Evolutionary conservation across 2,797 vertebrate genomes (phyloP).

Genomic region (Poliocrania exsul): DNA sequence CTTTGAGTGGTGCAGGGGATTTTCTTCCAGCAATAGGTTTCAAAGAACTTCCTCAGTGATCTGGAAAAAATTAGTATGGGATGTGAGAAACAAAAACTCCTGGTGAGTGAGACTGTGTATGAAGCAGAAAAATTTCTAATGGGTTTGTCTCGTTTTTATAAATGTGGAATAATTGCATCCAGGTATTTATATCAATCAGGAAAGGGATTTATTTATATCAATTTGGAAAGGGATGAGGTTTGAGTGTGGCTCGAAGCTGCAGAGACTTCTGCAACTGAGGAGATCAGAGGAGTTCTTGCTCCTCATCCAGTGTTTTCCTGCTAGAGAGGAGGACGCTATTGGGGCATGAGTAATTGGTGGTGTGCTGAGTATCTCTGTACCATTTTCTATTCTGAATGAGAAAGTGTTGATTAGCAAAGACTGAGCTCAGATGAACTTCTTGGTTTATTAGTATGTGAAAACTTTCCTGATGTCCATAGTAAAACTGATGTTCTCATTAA

Average conservation of each 20-base stretch:
- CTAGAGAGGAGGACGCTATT: neutral
- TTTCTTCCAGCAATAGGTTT: slow-evolving; percentile 17
- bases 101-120: neutral
- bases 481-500: neutral
- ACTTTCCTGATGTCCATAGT: neutral
- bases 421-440: neutral
- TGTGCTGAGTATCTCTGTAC: rapidly evolving
- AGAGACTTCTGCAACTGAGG: neutral
- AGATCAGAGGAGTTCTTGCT: neutral
- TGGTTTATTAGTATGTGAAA: neutral
- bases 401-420: neutral
- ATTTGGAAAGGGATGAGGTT: neutral
- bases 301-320: neutral
- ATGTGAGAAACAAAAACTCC: neutral
- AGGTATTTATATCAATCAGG: neutral
- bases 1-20: neutral
- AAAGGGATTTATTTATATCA: too few species aligned
- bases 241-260: neutral
- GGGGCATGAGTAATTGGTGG: neutral
- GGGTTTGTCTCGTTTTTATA: neutral
- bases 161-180: neutral
- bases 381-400: neutral
- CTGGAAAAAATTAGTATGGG: neutral
- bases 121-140: neutral
- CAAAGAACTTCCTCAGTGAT: neutral